These are phyloP conservation scores for Perodicticus potto DNA, from an alignment of 2,797 vertebrate genomes.

Conservation along the genomic window DNA sequence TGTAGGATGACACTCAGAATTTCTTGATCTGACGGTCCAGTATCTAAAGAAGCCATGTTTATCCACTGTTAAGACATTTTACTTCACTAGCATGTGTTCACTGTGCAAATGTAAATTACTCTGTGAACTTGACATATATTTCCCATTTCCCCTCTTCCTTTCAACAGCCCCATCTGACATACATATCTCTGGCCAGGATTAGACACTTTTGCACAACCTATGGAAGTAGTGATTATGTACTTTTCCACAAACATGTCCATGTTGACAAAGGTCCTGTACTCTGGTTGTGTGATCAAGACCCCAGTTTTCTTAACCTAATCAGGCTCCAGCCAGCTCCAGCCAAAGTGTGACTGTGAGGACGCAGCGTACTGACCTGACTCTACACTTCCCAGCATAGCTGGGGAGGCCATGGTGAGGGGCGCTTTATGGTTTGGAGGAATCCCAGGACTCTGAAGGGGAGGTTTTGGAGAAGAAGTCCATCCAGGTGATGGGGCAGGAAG, in stretches of 20 bases:
- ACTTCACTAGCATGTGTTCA: not conserved
- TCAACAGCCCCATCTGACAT: not conserved
- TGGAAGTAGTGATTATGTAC: not conserved
- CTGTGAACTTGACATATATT: not conserved
- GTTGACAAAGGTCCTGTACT: not conserved
- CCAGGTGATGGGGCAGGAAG: constrained; percentile 98
- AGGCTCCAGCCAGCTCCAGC: not conserved
- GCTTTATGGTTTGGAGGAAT: constrained; percentile 97
- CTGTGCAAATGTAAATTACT: not conserved
- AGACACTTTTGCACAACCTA: not conserved
- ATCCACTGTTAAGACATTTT: not conserved
- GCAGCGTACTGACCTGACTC: constrained; percentile 92
- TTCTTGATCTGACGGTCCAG: not conserved
- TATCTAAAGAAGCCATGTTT: not conserved
- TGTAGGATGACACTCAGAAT: not conserved
- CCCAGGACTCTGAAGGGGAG: constrained; percentile 99
- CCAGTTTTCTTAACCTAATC: not conserved
- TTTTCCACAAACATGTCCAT: not conserved
- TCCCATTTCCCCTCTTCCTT: not conserved
- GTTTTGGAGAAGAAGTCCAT: constrained; percentile 99
- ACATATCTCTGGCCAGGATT: not conserved
- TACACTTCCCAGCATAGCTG: constrained; percentile 96
- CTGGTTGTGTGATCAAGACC: not conserved
- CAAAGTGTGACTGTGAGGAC: not conserved
- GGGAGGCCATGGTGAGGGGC: constrained; percentile 96